Evolutionary conservation across 2,797 vertebrate genomes (phyloP), one percentile per base, ranked within the genome.

Genomic region (Esox masquinongy): DNA sequence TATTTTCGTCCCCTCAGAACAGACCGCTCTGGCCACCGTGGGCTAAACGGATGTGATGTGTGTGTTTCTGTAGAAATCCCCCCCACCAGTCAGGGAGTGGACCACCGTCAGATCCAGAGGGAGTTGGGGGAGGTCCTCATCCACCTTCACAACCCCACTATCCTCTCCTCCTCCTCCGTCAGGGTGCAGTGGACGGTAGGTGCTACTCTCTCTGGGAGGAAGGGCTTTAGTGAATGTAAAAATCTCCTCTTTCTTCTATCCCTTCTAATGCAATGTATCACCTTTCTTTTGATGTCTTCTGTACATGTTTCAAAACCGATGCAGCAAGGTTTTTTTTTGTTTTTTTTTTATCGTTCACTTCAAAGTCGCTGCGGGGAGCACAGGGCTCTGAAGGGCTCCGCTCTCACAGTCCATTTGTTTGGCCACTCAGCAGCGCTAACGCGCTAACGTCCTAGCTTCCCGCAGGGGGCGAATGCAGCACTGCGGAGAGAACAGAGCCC

Each of bases 181-280:
- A 95, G 97, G 90, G 94, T 99, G 80, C 98, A 99, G 78, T 99
- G 98, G 98, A 98, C 97, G 39, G 98, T 99, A 89, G 98, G 96
- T 88, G 71, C 7, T 34, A 34, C 15, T 64, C 12, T 31, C 11
- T 17, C 61, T 67, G 31, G 15, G 31, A 19, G 19, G 19, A 22
- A 61, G 19, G 63, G 63, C 63, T 16, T 64, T 29, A 16, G 31
- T 6, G 63, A 8, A 17, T 14, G 1, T 14, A 47, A 47, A 43
- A 43, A 43, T 43, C 43, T 9, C 43, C 9, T 47, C 9, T 47
- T 2, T 2, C 43, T 47, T 47, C 43, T 1, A 12, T 47, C 12
- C 9, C 43, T 47, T 47, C 12, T 14, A 2, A 47, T 14, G 43
- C 43, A 47, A 1, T 14, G 2, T 12, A 12, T 47, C 9, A 14